Evolutionary conservation across 2,888 invertebrate genomes (phyloP), one percentile per base, ranked within the genome.

Genomic region (Hylaea fasciaria): DNA sequence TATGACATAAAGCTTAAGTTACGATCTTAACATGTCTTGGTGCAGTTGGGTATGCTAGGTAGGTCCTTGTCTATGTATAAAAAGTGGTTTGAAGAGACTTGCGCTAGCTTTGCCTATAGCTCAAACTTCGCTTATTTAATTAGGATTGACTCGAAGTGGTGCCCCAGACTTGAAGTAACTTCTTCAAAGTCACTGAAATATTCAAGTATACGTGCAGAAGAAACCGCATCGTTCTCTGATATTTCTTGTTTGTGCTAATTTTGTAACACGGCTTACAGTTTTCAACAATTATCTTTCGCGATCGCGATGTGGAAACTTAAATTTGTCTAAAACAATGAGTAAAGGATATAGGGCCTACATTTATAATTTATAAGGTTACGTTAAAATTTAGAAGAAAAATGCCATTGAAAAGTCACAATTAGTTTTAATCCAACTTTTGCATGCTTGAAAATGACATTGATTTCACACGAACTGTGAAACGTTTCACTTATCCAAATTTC

Each of bases 101-200:
- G 32, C 3, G 32, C 9, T 7, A 32, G 9, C 32, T 32, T 10
- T 32, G 9, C 32, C 3, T 32, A 32, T n/a, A 37, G 37, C n/a
- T 12, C n/a, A 2, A 37, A 37, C 37, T 37, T 37, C 2, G 37
- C 12, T 47, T 41, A 32, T 45, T 57, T 44, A 14, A 51, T 48
- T 28, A 48, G 48, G n/a, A 47, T 40, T 40, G 48, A 39, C 40
- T 52, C 41, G 11, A 37, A 50, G 14, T 13, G 46, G 13, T 17
- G 53, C 53, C 53, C 37, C 50, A 51, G 43, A 54, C 57, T 54
- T 50, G 35, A 29, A 50, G 32, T 46, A 48, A 59, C 40, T 59
- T 51, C 22, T 56, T 45, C 39, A 57, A 60, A 57, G 55, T 51
- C 60, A 46, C 28, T 46, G 2, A 28, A 45, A 14, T 35, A 50